A percentile compares a stretch with the other conserved stretches of the same genome.
Evolutionary conservation across 2,888 invertebrate species (phyloP).

Genomic region (Ophioninae sp.): DNA sequence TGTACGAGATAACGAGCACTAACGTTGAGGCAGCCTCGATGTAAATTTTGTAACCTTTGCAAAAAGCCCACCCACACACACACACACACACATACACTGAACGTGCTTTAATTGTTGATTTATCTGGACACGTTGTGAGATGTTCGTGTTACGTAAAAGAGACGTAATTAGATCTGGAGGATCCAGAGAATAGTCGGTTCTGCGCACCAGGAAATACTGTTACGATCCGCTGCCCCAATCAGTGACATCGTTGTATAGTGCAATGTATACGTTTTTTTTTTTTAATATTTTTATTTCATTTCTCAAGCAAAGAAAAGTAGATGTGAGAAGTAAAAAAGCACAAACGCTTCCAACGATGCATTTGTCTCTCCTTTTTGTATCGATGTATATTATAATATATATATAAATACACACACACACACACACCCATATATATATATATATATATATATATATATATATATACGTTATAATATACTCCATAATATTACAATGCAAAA

Average conservation of each 20-base stretch:
- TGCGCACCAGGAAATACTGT: constrained; percentile 5
- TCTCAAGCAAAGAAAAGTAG: constrained; percentile 24
- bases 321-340: constrained; percentile 24
- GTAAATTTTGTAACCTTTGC: constrained; percentile 46
- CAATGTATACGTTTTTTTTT: constrained; percentile 36
- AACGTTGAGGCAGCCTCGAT: constrained; percentile 26
- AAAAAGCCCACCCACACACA: constrained; percentile 13
- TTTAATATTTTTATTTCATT: constrained; percentile 13
- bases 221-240: not conserved
- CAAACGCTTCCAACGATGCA: constrained; percentile 26
- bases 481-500: not conserved
- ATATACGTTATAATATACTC: too few species aligned
- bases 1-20: constrained; percentile 18
- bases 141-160: not conserved
- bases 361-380: constrained; percentile 52
- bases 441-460: constrained; percentile 22
- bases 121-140: not conserved
- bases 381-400: constrained; percentile 47
- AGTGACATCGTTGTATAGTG: constrained; percentile 18
- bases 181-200: constrained; percentile 7
- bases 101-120: not conserved
- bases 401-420: too few species aligned
- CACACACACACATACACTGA: not conserved
- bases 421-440: constrained; percentile 1
- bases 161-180: constrained; percentile 7